Evolutionary conservation across 1,140 invertebrate species (phyloP).

Genomic region (Periplaneta americana): DNA sequence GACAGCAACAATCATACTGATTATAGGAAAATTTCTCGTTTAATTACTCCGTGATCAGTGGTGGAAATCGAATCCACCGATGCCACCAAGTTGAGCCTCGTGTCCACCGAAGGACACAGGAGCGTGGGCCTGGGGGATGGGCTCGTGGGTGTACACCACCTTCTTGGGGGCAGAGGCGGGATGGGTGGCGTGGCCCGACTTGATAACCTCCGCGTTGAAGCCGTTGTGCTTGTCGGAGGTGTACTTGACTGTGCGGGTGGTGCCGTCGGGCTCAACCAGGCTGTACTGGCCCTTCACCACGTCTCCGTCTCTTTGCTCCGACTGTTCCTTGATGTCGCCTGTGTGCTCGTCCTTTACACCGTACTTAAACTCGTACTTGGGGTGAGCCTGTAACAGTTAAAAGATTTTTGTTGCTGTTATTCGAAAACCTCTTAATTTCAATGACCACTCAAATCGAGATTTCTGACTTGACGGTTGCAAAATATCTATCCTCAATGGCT

Average conservation of each 20-base stretch:
- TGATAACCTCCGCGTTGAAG: background rate
- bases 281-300: background rate
- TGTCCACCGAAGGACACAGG: background rate
- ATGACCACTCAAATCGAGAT: too few species aligned
- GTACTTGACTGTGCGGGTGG: conserved; percentile 15
- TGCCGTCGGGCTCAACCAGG: background rate
- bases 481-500: too few species aligned
- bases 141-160: background rate
- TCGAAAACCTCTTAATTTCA: too few species aligned
- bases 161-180: background rate
- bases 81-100: background rate
- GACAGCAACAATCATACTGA: too few species aligned
- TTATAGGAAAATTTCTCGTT: too few species aligned
- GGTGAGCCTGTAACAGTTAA: background rate
- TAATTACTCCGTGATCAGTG: background rate
- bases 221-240: background rate
- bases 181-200: background rate
- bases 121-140: background rate
- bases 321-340: background rate
- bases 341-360: background rate
- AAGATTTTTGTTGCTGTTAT: too few species aligned
- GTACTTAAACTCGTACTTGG: background rate
- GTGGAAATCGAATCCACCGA: background rate
- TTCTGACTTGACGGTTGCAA: too few species aligned
- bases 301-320: conserved; percentile 14